Base-by-base conservation (phyloP, 1,140 invertebrate species). In the Notospermus geniculatus region DNA sequence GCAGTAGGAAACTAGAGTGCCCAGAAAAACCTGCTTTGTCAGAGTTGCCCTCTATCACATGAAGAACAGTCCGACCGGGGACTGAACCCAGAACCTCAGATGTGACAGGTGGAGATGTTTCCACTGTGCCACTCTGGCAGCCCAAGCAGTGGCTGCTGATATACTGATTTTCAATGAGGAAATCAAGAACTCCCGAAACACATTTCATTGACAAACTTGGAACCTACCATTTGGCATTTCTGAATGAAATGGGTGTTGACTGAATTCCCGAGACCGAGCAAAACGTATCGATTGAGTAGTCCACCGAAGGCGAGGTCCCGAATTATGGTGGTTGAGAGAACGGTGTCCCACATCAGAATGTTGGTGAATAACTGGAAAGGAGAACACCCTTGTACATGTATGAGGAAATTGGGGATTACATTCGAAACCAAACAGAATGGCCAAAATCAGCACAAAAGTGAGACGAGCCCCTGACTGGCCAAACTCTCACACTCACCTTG, bases 321-420 rank as follows among this genome's bases (percentile, higher is more conserved):
- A 22, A 95, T 78, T 17, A 87, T 82, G 46, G 83, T 68, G 2
- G 54, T 64, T 13, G 73, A 67, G n/a, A 94, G 71, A 23, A 93
- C 84, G 36, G 89, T 89, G 75, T 92, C 87, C 89, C 91, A 94
- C 67, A 88, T 87, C 1, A 91, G 82, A 57, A 94, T 86, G 80
- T 92, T 93, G 50, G 89, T 84, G 41, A 94, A 82, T 36, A 95
- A 80, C 81, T 83, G 65, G 53, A 76, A 71, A 29, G 52, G 57
- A 50, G 70, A 59, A 60, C 57, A 36, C 39, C 43, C 22, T 54
- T 30, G n/a, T n/a, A n/a, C n/a, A n/a, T n/a, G n/a, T n/a, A n/a
- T n/a, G n/a, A n/a, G n/a, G n/a, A n/a, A 25, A 23, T 4, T 4
- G 43, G n/a, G 43, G 11, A 43, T 11, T 11, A 43, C n/a, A n/a